Base-by-base conservation (phyloP, 2,888 invertebrate species). In the Mayetiola destructor region DNA sequence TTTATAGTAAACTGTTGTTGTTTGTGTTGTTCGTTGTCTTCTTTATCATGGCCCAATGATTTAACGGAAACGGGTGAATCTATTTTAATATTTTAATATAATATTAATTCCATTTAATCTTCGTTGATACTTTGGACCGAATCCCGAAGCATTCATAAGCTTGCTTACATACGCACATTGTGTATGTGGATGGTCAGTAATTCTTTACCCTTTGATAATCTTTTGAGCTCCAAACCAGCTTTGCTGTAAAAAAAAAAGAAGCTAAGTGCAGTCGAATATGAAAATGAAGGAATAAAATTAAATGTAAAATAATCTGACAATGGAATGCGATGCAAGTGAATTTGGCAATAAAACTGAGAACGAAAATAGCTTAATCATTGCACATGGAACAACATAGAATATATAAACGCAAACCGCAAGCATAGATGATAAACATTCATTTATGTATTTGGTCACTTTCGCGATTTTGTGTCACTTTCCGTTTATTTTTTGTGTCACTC, bases 71-170 rank as follows among this genome's bases (percentile, higher is more conserved):
- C 27, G 27, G 16, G 4, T 16, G 48, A 8, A 48, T 48, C 48
- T 48, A 48, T 48, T 48, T 48, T 48, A 48, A 48, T 48, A 48
- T 48, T 48, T 48, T 48, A 48, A 48, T 48, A 48, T 48, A 48
- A 48, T 48, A 48, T 48, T 48, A 48, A 48, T 48, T 48, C 48
- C 48, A 16, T 48, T 48, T 48, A 48, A 48, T 48, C 48, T 48
- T 48, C 16, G 48, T 48, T 48, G 23, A 48, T 48, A 4, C 42
- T 23, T 48, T n/a, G 27, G 29, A 48, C 23, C 48, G 29, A 27
- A 27, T n/a, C 27, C n/a, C 9, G 10, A 2, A 18, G 39, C 23
- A 14, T 42, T 42, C 12, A 27, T 27, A 23, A n/a, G 27, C 16
- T 27, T 27, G 27, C 8, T 4, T n/a, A n/a, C n/a, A 3, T 23